Base-by-base conservation (phyloP, 2,113 vertebrate species). In the Bos indicus region DNA sequence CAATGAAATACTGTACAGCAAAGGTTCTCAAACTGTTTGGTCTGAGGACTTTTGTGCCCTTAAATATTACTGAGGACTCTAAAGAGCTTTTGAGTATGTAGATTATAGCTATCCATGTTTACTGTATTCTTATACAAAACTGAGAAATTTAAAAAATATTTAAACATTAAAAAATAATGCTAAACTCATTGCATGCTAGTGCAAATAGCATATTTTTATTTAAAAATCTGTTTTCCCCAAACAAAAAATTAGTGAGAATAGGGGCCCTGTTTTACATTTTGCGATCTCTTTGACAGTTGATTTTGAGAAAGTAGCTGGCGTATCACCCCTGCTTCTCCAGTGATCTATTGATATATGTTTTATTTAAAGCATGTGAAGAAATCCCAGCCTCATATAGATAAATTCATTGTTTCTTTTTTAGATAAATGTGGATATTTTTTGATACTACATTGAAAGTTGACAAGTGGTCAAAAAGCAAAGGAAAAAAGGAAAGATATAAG, bases 331-430 rank as follows among this genome's bases (percentile, higher is more conserved):
- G 8, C 14, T 77, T 95, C 28, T 95, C 60, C 3, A 19, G 67
- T 91, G 56, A 77, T 85, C 57, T 86, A 19, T 67, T 93, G 4
- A 2, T 36, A 7, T 28, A 15, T 89, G 13, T 80, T 94, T 86
- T 94, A 94, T 90, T 95, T 96, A 91, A 93, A 48, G 12, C 51
- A 92, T 86, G 62, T 51, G 33, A 92, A 87, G 54, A 94, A 94
- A 88, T 60, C 28, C 28, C 10, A 74, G 33, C 11, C 10, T 94
- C 36, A 90, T 7, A 46, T 6, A 94, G 2, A 6, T 94, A 91
- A 67, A 62, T 59, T 59, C 17, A 28, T 82, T 28, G 10, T 71
- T 56, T 8, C 16, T 95, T 86, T 57, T 87, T 71, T 4, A 64
- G 21, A 25, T 71, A 94, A 83, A 95, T 90, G 9, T 67, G 28